Conservation (phyloP, 2,888 invertebrate species). For the Agriopis aurantiaria region DNA sequence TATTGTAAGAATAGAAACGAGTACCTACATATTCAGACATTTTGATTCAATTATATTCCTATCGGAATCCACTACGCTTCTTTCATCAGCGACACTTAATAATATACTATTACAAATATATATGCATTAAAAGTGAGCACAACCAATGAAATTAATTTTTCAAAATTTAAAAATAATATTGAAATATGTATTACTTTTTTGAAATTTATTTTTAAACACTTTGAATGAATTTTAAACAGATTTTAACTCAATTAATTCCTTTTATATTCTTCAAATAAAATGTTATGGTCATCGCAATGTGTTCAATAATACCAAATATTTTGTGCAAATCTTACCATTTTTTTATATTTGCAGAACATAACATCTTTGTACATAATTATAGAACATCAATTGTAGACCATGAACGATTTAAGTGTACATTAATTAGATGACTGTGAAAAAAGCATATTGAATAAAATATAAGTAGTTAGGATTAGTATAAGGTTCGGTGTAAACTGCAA, state of each 20-base stretch:
- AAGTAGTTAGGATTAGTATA: slow-evolving; percentile 25
- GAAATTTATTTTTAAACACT: neutral
- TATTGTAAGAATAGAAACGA: slow-evolving; percentile 18
- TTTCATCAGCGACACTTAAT: neutral
- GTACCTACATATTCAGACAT: slow-evolving; percentile 3
- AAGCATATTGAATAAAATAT: slow-evolving; percentile 36
- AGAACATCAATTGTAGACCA: slow-evolving; percentile 46
- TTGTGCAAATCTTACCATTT: slow-evolving; percentile 65
- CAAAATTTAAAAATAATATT: neutral
- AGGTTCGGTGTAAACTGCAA: slow-evolving; percentile 52
- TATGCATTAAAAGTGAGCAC: slow-evolving; percentile 7
- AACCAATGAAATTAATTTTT: neutral
- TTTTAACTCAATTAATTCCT: slow-evolving; percentile 19
- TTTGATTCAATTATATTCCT: slow-evolving; percentile 3
- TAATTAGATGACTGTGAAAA: slow-evolving; percentile 50
- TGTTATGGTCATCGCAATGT: slow-evolving; percentile 76
- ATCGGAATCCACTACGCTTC: slow-evolving; percentile 11
- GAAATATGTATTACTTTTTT: neutral
- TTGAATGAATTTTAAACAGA: neutral
- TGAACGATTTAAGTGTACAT: slow-evolving; percentile 53
- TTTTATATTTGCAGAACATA: slow-evolving; percentile 58
- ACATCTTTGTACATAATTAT: slow-evolving; percentile 64
- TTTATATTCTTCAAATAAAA: slow-evolving; percentile 44
- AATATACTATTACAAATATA: neutral
- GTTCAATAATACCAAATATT: slow-evolving; percentile 82